Percentiles rank a stretch among this genome's conserved stretches.
Conservation (phyloP, 2,888 invertebrate species). For the Elgonia sp. region DNA sequence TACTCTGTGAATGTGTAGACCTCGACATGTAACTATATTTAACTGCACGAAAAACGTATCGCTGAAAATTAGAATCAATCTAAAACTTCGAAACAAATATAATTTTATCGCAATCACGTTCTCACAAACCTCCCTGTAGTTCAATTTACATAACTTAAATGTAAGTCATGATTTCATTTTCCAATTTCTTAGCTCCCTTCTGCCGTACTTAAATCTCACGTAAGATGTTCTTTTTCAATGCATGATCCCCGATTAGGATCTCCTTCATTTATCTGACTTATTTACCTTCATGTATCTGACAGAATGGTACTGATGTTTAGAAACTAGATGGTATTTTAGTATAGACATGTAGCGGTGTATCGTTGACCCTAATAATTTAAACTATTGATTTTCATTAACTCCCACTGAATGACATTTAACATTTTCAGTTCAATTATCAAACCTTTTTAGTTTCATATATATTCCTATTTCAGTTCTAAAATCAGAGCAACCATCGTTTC, state of each 20-base stretch:
- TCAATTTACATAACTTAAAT: neutral
- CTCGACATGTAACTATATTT: slow-evolving; percentile 66
- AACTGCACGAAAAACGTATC: slow-evolving; percentile 72
- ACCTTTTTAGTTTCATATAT: slow-evolving; percentile 6
- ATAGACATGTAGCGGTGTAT: slow-evolving; percentile 11
- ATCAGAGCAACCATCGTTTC: slow-evolving; percentile 16
- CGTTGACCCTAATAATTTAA: slow-evolving; percentile 28
- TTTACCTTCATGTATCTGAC: neutral
- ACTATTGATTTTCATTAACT: slow-evolving; percentile 31
- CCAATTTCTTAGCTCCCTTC: no score
- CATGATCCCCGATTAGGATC: slow-evolving; percentile 18
- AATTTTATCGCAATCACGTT: slow-evolving; percentile 5
- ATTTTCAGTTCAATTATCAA: slow-evolving; percentile 15
- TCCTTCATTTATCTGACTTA: neutral
- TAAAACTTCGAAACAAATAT: slow-evolving; percentile 36
- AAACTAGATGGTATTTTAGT: slow-evolving; percentile 42
- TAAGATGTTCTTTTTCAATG: neutral
- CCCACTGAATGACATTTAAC: slow-evolving; percentile 46
- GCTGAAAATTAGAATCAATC: slow-evolving; percentile 48
- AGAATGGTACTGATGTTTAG: slow-evolving; percentile 40
- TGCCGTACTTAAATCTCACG: no score
- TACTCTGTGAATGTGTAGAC: slow-evolving; percentile 73
- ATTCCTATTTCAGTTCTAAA: slow-evolving; percentile 9
- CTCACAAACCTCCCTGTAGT: slow-evolving; percentile 2
- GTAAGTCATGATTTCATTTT: neutral